phyloP scores from a whole-genome alignment of 2,797 vertebrate species.

The Crocidura indochinensis region DNA sequence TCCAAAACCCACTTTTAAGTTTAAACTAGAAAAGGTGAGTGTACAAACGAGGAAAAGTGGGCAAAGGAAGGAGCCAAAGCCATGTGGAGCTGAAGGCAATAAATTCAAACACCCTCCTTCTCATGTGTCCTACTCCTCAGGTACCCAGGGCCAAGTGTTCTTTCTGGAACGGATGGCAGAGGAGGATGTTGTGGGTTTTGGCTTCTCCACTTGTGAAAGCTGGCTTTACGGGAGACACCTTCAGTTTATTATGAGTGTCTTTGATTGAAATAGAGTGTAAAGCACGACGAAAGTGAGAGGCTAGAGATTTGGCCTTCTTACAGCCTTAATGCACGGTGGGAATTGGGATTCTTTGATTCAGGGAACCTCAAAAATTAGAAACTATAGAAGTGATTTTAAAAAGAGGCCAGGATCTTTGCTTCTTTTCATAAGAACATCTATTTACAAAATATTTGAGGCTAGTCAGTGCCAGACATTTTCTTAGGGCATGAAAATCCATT shows the following conservation, averaged over 20 bases:
- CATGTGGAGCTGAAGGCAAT: constrained; percentile 55
- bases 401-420: neutral
- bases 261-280: constrained; percentile 15
- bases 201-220: constrained; percentile 73
- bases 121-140: neutral
- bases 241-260: constrained; percentile 50
- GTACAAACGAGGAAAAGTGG: constrained; percentile 71
- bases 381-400: neutral
- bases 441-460: constrained; percentile 18
- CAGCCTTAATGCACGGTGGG: neutral
- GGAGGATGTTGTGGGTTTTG: constrained; percentile 75
- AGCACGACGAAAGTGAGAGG: neutral
- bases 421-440: constrained; percentile 6
- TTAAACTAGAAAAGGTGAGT: constrained; percentile 78
- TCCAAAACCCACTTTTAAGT: constrained; percentile 73
- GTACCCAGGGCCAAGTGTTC: neutral
- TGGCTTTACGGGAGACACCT: constrained; percentile 65
- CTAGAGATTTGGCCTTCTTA: neutral
- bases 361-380: neutral
- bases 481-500: neutral
- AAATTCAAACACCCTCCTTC: constrained; percentile 19
- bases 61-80: constrained; percentile 69
- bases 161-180: constrained; percentile 64
- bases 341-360: neutral
- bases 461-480: constrained; percentile 1